A percentile compares a stretch with the other conserved stretches of the same genome.
Conservation (phyloP, 2,113 vertebrate genomes). For the Petrocephalus zakoni region DNA sequence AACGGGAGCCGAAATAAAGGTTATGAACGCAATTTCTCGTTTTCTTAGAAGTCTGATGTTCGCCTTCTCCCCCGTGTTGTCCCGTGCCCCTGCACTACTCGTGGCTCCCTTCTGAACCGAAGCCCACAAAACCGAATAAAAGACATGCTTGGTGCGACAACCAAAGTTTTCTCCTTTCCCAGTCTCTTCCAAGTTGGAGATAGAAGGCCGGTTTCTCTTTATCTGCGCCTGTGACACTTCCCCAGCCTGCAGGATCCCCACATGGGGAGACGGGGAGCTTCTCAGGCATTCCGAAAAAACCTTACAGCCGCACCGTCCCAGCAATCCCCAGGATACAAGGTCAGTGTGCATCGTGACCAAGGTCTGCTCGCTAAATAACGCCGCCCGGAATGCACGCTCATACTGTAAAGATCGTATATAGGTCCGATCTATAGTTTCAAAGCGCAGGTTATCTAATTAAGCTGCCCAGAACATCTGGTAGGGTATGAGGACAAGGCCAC, state of each 20-base stretch:
- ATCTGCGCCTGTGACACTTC: not conserved
- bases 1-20: not conserved
- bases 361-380: slow-evolving; percentile 50
- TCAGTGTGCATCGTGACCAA: slow-evolving; percentile 33
- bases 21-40: not conserved
- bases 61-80: not conserved
- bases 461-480: not conserved
- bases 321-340: slow-evolving; percentile 35
- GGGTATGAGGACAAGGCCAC: not conserved
- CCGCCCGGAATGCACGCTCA: slow-evolving; percentile 37
- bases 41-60: not conserved
- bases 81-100: not conserved
- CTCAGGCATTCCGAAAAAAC: slow-evolving; percentile 30
- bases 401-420: slow-evolving; percentile 39
- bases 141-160: not conserved
- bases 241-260: not conserved
- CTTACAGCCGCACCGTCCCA: slow-evolving; percentile 17
- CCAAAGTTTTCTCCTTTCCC: not conserved
- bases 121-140: not conserved
- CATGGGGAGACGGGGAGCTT: not conserved
- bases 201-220: not conserved
- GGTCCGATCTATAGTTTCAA: slow-evolving; percentile 26
- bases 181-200: not conserved
- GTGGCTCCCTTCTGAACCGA: not conserved
- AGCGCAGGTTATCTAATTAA: slow-evolving; percentile 19